phyloP scores from a whole-genome alignment of 2,888 invertebrate genomes.

The Agriopis marginaria region DNA sequence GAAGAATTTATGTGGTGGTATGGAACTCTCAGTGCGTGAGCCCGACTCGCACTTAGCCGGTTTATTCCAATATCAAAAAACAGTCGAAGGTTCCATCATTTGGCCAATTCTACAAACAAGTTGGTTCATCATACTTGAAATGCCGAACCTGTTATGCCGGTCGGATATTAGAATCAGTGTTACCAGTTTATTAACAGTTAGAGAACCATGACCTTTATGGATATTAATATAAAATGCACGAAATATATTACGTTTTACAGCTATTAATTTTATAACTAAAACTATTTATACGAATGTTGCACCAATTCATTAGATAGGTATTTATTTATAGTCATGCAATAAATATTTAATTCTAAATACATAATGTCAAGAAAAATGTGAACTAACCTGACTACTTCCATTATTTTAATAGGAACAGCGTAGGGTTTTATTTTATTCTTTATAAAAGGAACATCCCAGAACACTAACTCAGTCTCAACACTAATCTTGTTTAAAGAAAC shows the following conservation, averaged over 20 bases:
- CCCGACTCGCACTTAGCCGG: no score
- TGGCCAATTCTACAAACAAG: no score
- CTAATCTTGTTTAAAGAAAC: constrained; percentile 1
- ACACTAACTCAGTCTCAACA: constrained; percentile 14
- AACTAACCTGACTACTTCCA: constrained; percentile 48
- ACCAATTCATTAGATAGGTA: no score
- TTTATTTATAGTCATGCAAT: background rate
- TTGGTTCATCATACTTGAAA: background rate
- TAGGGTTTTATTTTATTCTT: no score
- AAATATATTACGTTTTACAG: background rate
- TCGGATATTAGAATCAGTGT: constrained; percentile 7
- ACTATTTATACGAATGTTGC: no score
- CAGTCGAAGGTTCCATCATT: no score
- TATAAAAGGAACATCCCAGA: constrained; percentile 32
- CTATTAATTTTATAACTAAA: background rate
- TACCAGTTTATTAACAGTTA: constrained; percentile 28
- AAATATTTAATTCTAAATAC: background rate
- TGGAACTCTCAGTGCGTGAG: no score
- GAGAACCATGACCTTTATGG: constrained; percentile 28
- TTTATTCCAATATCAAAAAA: no score
- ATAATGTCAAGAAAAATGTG: background rate
- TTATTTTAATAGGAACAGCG: constrained; percentile 19
- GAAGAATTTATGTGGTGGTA: no score
- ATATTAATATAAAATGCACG: background rate
- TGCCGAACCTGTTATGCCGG: constrained; percentile 32